phyloP scores from a whole-genome alignment of 2,797 vertebrate species.

The Silurus aristotelis region DNA sequence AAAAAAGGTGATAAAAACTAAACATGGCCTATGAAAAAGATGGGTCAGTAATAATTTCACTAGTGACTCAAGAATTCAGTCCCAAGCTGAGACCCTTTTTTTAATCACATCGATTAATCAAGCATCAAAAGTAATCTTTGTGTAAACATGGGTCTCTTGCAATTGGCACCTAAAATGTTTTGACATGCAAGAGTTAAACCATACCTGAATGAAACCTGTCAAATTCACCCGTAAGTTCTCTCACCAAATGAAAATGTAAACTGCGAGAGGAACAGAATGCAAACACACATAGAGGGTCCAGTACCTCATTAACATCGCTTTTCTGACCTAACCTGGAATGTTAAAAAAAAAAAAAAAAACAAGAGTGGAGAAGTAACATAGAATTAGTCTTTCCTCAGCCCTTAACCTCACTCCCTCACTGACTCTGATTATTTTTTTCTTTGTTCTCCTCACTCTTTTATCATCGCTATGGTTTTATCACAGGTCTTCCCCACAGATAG shows the following conservation, averaged over 20 bases:
- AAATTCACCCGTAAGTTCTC: conserved; percentile 75
- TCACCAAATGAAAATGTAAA: conserved; percentile 77
- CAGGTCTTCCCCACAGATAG: conserved; percentile 21
- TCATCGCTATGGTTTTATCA: conserved; percentile 62
- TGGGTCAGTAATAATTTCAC: conserved; percentile 46
- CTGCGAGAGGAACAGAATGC: conserved; percentile 77
- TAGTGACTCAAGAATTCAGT: conserved; percentile 49
- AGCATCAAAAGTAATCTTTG: conserved; percentile 59
- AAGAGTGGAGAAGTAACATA: conserved; percentile 72
- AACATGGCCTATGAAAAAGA: conserved; percentile 48
- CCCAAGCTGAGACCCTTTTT: conserved; percentile 44
- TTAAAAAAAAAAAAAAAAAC: conserved; percentile 57
- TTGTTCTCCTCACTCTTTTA: conserved; percentile 60
- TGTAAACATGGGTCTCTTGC: conserved; percentile 76
- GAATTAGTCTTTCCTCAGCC: conserved; percentile 68
- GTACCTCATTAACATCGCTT: conserved; percentile 58
- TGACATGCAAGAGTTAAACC: conserved; percentile 73
- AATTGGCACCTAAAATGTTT: conserved; percentile 64
- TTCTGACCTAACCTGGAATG: conserved; percentile 69
- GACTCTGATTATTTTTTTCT: conserved; percentile 13
- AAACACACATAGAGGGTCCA: conserved; percentile 70
- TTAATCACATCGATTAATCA: conserved; percentile 47
- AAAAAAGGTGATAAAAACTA: conserved; percentile 49
- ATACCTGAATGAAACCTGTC: conserved; percentile 80
- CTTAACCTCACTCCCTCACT: conserved; percentile 42